Conservation (phyloP, 2,113 vertebrate species). For the Anser brachyrhynchus region DNA sequence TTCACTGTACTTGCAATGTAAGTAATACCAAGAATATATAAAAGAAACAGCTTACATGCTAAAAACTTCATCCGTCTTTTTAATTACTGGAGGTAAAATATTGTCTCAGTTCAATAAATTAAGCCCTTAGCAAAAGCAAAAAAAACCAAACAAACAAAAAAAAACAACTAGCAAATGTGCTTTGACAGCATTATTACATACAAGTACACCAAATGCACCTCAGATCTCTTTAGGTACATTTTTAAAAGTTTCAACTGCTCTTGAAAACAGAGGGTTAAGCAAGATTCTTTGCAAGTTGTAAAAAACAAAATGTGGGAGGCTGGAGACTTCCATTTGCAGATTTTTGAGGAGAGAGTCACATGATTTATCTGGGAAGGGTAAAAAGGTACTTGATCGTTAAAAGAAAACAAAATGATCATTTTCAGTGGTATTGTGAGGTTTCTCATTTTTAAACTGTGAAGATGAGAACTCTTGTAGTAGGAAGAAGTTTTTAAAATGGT, state of each 20-base stretch:
- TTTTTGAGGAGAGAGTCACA: background rate
- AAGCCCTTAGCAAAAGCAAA: background rate
- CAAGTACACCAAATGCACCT: background rate
- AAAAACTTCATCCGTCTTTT: background rate
- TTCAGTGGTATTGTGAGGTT: constrained; percentile 6
- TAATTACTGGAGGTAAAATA: background rate
- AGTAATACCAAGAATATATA: background rate
- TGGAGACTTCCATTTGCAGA: background rate
- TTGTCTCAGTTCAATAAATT: background rate
- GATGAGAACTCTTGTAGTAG: background rate
- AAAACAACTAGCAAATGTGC: no score
- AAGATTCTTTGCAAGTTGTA: background rate
- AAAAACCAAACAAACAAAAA: background rate
- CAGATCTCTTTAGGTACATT: background rate
- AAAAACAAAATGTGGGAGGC: background rate
- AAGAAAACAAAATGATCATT: constrained; percentile 6
- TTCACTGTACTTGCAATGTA: background rate
- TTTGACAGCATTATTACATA: background rate
- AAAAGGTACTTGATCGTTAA: background rate
- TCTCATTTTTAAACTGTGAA: constrained; percentile 7
- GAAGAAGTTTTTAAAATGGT: constrained; percentile 21
- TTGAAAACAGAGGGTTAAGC: background rate
- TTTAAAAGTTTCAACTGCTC: background rate
- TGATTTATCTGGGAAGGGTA: background rate
- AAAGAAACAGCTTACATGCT: background rate